A percentile compares a stretch with the other conserved stretches of the same genome.
phyloP scores from a whole-genome alignment of 2,797 vertebrate species.

The Acomys russatus region DNA sequence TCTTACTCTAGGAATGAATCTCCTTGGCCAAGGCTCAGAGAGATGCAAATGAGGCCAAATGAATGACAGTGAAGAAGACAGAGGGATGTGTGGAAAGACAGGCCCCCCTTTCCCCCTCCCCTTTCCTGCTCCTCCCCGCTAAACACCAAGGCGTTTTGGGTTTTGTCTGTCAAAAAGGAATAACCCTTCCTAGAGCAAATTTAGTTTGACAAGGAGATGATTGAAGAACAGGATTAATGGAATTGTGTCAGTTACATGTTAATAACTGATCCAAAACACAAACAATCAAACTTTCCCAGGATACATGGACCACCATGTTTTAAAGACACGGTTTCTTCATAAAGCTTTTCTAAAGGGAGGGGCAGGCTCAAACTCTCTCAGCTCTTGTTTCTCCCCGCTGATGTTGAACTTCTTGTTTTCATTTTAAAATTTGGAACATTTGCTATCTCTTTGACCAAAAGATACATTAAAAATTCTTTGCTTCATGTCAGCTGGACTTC shows the following conservation, averaged over 20 bases:
- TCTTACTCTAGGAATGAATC: slow-evolving; percentile 40
- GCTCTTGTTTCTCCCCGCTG: background rate
- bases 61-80: background rate
- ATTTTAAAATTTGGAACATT: background rate
- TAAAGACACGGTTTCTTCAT: slow-evolving; percentile 27
- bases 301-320: slow-evolving; percentile 3
- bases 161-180: background rate
- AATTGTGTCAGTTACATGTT: slow-evolving; percentile 41
- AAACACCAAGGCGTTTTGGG: slow-evolving; percentile 19
- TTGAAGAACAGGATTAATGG: background rate
- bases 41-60: slow-evolving; percentile 1
- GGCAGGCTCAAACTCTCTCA: background rate
- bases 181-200: slow-evolving; percentile 35
- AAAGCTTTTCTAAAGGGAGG: slow-evolving; percentile 41
- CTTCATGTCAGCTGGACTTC: slow-evolving; percentile 43
- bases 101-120: no score
- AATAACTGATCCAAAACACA: slow-evolving; percentile 8
- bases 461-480: slow-evolving; percentile 6
- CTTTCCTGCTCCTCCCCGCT: background rate
- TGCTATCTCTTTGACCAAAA: slow-evolving; percentile 3
- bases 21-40: slow-evolving; percentile 37
- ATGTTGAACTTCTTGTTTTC: background rate
- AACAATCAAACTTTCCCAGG: slow-evolving; percentile 39
- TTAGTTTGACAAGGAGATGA: slow-evolving; percentile 30
- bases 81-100: background rate